A percentile compares a stretch with the other conserved stretches of the same genome.
These are phyloP conservation scores for Quadroppia sp. DNA, from an alignment of 2,888 invertebrate species.

Conservation along the genomic window DNA sequence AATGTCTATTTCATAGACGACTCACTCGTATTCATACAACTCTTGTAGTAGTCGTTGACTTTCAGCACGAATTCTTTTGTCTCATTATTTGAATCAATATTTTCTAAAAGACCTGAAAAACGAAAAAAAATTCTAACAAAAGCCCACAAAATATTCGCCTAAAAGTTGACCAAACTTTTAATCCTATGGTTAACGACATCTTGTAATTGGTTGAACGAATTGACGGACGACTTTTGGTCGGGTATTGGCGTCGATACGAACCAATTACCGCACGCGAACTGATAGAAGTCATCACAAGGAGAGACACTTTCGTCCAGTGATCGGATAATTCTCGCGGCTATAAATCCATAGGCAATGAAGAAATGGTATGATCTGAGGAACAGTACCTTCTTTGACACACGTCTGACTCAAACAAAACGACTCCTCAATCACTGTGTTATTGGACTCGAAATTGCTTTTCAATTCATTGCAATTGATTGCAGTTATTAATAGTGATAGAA, in stretches of 20 bases:
- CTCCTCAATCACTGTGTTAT: too few relatives aligned
- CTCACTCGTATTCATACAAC: constrained; percentile 52
- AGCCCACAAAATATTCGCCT: not conserved
- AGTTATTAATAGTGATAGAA: too few relatives aligned
- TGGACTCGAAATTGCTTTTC: too few relatives aligned
- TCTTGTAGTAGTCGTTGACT: constrained; percentile 51
- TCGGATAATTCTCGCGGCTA: constrained; percentile 65
- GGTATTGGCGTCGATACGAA: constrained; percentile 50
- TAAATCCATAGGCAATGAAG: not conserved
- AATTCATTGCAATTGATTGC: too few relatives aligned
- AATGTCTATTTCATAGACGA: constrained; percentile 31
- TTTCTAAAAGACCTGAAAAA: not conserved
- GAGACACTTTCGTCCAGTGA: constrained; percentile 68
- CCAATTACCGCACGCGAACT: constrained; percentile 73
- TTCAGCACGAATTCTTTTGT: constrained; percentile 50
- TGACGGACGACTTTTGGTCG: not conserved
- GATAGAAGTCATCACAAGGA: constrained; percentile 77
- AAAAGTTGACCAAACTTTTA: not conserved
- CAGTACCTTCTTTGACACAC: constrained; percentile 3
- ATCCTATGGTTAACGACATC: not conserved
- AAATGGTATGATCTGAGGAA: not conserved
- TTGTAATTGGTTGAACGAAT: not conserved
- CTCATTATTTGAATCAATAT: constrained; percentile 38
- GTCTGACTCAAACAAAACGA: not conserved
- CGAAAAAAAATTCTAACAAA: not conserved